phyloP scores from a whole-genome alignment of 2,797 vertebrate species.

The Typhlichthys subterraneus region DNA sequence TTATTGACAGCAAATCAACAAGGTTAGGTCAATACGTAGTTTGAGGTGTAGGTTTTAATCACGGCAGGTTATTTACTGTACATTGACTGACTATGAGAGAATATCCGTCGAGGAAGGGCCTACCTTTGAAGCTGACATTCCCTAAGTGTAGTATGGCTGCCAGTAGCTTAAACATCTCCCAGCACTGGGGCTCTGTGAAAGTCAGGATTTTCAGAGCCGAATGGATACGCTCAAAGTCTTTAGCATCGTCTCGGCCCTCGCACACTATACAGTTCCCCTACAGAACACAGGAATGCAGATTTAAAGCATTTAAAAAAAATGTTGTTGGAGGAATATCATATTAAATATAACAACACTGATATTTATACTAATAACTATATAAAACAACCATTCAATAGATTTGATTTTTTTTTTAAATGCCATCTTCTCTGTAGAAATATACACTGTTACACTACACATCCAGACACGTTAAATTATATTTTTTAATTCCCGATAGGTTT shows the following conservation, averaged over 20 bases:
- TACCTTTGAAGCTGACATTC: slow-evolving; percentile 88
- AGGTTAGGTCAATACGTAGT: not conserved
- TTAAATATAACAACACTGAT: no score
- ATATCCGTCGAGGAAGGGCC: not conserved
- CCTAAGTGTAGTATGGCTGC: slow-evolving; percentile 92
- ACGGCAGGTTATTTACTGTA: no score
- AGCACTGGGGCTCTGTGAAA: slow-evolving; percentile 85
- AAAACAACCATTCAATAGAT: no score
- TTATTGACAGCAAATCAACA: not conserved
- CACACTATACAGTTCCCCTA: slow-evolving; percentile 84
- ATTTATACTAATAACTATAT: no score
- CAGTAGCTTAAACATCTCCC: slow-evolving; percentile 87
- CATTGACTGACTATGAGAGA: not conserved
- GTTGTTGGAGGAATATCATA: not conserved
- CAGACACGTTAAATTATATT: not conserved
- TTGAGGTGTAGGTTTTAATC: not conserved
- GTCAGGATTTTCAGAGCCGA: slow-evolving; percentile 88
- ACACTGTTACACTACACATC: not conserved
- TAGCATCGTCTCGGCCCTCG: slow-evolving; percentile 78
- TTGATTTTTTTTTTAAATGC: no score
- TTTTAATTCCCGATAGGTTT: not conserved
- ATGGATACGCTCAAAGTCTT: slow-evolving; percentile 81
- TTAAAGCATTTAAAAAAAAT: not conserved
- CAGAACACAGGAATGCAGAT: not conserved
- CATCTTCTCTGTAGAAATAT: no score